Evolutionary conservation across 2,888 invertebrate genomes (phyloP).

Genomic region (Sicus ferrugineus): DNA sequence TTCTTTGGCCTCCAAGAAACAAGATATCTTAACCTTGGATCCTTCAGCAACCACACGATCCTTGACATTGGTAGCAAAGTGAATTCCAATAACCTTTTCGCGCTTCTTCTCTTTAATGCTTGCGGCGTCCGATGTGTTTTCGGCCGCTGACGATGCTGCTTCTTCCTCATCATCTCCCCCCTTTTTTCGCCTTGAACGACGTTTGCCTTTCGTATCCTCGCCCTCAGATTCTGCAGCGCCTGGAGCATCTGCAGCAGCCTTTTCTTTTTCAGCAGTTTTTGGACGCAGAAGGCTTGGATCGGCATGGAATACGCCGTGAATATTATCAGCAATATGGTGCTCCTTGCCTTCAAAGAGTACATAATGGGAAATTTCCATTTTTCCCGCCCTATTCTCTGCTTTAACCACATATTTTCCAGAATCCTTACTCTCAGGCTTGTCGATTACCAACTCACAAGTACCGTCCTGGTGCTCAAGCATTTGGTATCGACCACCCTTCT

Average conservation of each 20-base stretch:
- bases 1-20: slow-evolving; percentile 78
- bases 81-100: slow-evolving; percentile 63
- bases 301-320: slow-evolving; percentile 64
- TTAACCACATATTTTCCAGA: slow-evolving; percentile 80
- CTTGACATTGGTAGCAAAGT: slow-evolving; percentile 78
- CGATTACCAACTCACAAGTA: slow-evolving; percentile 75
- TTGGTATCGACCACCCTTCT: slow-evolving; percentile 69
- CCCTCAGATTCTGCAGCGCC: slow-evolving; percentile 42
- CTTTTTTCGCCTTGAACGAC: slow-evolving; percentile 49
- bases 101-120: slow-evolving; percentile 59
- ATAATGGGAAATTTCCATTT: slow-evolving; percentile 76
- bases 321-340: slow-evolving; percentile 63
- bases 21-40: slow-evolving; percentile 80
- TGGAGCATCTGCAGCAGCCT: slow-evolving; percentile 40
- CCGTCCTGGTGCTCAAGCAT: slow-evolving; percentile 78
- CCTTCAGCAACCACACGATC: slow-evolving; percentile 81
- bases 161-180: slow-evolving; percentile 54
- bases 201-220: slow-evolving; percentile 45
- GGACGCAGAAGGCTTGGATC: slow-evolving; percentile 59
- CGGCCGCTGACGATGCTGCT: slow-evolving; percentile 45
- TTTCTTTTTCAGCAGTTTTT: slow-evolving; percentile 47
- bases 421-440: slow-evolving; percentile 72
- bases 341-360: slow-evolving; percentile 73
- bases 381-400: slow-evolving; percentile 77
- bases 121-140: slow-evolving; percentile 54